Evolutionary conservation across 2,888 invertebrate genomes (phyloP).

Genomic region (Tanytarsus gracilentus): DNA sequence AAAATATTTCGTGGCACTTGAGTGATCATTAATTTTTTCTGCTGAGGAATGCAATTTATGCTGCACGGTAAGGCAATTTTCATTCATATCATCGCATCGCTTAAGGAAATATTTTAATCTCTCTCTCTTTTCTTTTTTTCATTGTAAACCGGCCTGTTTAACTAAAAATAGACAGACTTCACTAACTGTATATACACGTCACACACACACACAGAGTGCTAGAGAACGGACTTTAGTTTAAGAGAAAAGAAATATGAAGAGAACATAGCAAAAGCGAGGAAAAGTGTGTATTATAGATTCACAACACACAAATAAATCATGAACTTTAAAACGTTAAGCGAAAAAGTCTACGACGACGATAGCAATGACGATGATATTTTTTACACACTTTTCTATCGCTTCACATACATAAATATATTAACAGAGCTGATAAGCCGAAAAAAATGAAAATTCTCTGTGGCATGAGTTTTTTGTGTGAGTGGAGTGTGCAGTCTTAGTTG

Average conservation of each 20-base stretch:
- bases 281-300: neutral
- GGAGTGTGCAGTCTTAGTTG: too few relatives aligned
- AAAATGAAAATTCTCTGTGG: too few relatives aligned
- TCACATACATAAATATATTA: too few relatives aligned
- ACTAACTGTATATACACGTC: conserved; percentile 18
- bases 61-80: too few relatives aligned
- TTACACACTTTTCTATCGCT: too few relatives aligned
- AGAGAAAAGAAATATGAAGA: conserved; percentile 2
- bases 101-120: too few relatives aligned
- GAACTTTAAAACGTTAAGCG: neutral
- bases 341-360: neutral
- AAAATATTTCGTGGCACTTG: neutral
- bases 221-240: neutral
- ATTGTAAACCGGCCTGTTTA: conserved; percentile 25
- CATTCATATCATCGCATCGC: too few relatives aligned
- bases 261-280: neutral
- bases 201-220: conserved; percentile 1
- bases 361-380: too few relatives aligned
- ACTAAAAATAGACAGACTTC: conserved; percentile 21
- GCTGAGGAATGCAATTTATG: too few relatives aligned
- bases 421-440: too few relatives aligned
- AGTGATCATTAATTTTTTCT: neutral
- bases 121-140: neutral
- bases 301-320: neutral
- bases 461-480: too few relatives aligned